Base-by-base conservation (phyloP, 2,888 invertebrate genomes). In the Ctena decussata region DNA sequence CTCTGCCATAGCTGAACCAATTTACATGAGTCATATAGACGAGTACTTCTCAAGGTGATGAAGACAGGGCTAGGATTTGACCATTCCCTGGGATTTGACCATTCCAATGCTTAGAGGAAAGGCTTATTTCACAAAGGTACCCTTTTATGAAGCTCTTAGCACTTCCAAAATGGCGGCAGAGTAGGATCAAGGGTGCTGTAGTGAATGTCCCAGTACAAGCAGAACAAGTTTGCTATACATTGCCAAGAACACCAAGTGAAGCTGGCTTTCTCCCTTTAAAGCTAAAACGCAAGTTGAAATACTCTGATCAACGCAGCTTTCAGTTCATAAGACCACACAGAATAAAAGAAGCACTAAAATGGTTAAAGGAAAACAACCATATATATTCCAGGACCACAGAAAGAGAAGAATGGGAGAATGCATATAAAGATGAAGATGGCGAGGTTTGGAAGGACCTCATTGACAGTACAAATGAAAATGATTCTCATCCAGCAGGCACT, bases 111-210 rank as follows among this genome's bases (percentile, higher is more conserved):
- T 37, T 78, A 32, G 71, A 78, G 53, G 53, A 21, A 39, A 8
- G 78, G 8, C 37, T 78, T 5, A 8, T 78, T 3, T 37, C 12
- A 18, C 44, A 71, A 30, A 27, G 78, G 37, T 78, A 78, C 35
- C 78, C 49, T 21, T 78, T 78, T 32, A 78, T 78, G 78, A 78
- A 78, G 57, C 39, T 78, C 11, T 32, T 78, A 6, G 78, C 78
- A 15, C 53, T 78, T 21, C 78, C 78, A 24, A 44, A 53, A 53
- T 71, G 78, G 5, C 27, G 39, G 8, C 78, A 71, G 39, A 35
- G 15, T 12, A 37, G 78, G 11, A 30, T 78, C 21, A 72, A 78
- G 53, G 78, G 78, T 5, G 8, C 78, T 35, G 78, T 78, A 37
- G 70, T 78, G 2, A 78, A 72, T 53, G 53, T 78, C n/a, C 78